phyloP scores from a whole-genome alignment of 2,888 invertebrate species.

The Morpho helenor region DNA sequence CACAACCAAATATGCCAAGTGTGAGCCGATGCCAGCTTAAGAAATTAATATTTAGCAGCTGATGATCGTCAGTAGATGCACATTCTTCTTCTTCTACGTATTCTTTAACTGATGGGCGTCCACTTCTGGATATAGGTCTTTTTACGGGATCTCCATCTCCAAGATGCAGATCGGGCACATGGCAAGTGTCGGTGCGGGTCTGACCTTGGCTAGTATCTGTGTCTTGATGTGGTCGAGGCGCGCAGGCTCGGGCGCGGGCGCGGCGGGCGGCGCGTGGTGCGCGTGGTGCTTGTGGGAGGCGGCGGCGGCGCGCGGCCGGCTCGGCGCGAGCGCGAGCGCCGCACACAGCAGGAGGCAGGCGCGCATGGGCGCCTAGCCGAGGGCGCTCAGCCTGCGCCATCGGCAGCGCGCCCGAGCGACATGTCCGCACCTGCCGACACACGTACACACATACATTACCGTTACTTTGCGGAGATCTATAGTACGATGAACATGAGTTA shows the following conservation, averaged over 20 bases:
- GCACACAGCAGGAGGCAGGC: constrained; percentile 74
- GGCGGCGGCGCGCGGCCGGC: constrained; percentile 64
- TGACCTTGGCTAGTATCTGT: constrained; percentile 37
- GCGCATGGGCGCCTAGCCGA: constrained; percentile 72
- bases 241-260: constrained; percentile 38
- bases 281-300: constrained; percentile 34
- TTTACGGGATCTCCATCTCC: too few relatives aligned
- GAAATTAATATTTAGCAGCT: too few relatives aligned
- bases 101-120: too few relatives aligned
- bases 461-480: too few relatives aligned
- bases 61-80: too few relatives aligned
- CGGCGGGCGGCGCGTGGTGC: constrained; percentile 25
- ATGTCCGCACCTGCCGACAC: constrained; percentile 57
- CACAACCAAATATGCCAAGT: too few relatives aligned
- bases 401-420: constrained; percentile 65
- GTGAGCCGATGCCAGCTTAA: too few relatives aligned
- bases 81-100: too few relatives aligned
- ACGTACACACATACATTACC: background rate
- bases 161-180: too few relatives aligned
- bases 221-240: constrained; percentile 39
- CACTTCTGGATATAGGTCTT: too few relatives aligned
- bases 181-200: background rate
- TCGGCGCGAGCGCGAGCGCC: constrained; percentile 61
- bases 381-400: constrained; percentile 70
- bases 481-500: too few relatives aligned